Evolutionary conservation across 2,113 vertebrate genomes (phyloP).

Genomic region (Calidris pugnax): DNA sequence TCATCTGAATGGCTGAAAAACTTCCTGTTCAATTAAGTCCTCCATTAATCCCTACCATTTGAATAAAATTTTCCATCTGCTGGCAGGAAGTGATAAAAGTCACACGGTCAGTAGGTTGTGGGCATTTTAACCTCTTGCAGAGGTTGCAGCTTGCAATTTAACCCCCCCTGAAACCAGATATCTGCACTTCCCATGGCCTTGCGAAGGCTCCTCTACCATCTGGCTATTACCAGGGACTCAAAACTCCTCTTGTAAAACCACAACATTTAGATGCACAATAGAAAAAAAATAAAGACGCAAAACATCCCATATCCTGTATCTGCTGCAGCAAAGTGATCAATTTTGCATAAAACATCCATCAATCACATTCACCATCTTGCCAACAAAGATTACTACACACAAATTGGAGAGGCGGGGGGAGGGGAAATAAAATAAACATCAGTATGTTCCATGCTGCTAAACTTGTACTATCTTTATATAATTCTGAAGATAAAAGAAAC

Average conservation of each 20-base stretch:
- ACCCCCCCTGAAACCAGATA: slow-evolving; percentile 39
- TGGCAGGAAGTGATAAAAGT: slow-evolving; percentile 56
- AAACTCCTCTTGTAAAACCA: background rate
- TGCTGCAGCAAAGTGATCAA: background rate
- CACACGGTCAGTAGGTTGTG: background rate
- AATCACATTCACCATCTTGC: background rate
- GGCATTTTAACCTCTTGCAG: slow-evolving; percentile 15
- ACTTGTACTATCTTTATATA: background rate
- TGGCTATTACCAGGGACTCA: background rate
- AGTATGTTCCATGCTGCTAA: background rate
- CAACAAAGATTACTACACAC: background rate
- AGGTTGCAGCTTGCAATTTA: background rate
- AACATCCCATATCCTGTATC: background rate
- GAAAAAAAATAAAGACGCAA: background rate
- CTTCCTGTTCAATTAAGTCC: slow-evolving; percentile 73
- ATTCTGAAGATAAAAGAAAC: background rate
- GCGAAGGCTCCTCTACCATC: background rate
- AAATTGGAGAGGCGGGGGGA: background rate
- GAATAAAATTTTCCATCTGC: slow-evolving; percentile 40
- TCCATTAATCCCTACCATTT: slow-evolving; percentile 54
- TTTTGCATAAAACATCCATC: background rate
- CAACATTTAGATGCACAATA: background rate
- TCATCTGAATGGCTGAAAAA: slow-evolving; percentile 31
- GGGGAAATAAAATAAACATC: background rate
- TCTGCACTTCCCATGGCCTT: background rate